Percentiles rank a stretch among this genome's conserved stretches.
Conservation (phyloP, 35 echinoderm and acorn worm species). For the Eucidaris tribuloides region DNA sequence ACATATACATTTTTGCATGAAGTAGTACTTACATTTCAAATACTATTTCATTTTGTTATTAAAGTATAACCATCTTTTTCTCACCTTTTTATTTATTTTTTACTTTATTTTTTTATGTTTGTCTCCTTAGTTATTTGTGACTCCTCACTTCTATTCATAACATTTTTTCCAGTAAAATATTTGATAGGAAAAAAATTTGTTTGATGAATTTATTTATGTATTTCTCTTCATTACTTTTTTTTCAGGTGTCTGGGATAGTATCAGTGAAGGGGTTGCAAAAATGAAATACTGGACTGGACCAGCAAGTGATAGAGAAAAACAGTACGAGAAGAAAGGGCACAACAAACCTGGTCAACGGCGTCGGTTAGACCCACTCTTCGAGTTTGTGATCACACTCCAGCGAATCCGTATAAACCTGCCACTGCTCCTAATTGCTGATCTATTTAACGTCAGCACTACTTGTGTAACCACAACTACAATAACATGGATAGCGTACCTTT, state of each 20-base stretch:
- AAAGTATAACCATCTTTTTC: no score
- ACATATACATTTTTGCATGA: no score
- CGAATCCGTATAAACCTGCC: conserved; percentile 28
- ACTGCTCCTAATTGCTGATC: conserved; percentile 20
- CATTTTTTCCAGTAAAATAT: no score
- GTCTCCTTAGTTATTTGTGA: no score
- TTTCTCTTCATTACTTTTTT: conserved; percentile 1
- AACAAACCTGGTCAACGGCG: not conserved
- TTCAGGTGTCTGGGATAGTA: conserved; percentile 29
- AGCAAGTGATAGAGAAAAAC: not conserved
- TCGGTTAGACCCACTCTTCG: not conserved
- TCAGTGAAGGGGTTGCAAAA: not conserved
- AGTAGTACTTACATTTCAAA: no score
- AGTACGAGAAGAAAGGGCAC: not conserved
- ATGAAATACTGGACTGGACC: conserved; percentile 37
- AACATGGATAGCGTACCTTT: conserved; percentile 46
- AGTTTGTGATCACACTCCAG: conserved; percentile 24
- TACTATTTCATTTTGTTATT: no score
- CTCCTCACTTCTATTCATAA: no score
- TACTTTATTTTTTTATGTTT: no score
- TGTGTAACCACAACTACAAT: conserved; percentile 21
- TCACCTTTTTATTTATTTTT: no score
- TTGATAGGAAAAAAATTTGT: no score
- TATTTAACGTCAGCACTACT: conserved; percentile 10
- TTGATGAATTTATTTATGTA: not conserved